A percentile compares a stretch with the other conserved stretches of the same genome.
phyloP scores from a whole-genome alignment of 2,888 invertebrate genomes.

The Nephrotoma flavescens region DNA sequence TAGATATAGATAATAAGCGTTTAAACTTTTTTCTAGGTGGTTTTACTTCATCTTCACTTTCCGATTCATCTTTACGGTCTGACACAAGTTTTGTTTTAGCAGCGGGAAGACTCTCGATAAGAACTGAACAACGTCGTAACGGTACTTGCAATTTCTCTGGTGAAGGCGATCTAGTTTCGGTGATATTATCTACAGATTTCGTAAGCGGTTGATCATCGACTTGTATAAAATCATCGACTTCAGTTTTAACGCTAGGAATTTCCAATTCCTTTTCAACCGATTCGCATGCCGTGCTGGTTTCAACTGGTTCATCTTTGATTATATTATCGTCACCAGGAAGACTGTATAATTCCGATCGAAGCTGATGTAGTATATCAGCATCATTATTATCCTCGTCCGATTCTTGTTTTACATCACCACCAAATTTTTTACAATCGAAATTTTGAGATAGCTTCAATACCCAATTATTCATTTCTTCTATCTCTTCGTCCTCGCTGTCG shows the following conservation, averaged over 20 bases:
- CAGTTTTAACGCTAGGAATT: neutral
- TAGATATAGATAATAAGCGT: neutral
- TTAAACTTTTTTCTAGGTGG: neutral
- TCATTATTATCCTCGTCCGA: neutral
- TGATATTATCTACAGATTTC: neutral
- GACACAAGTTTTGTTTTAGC: neutral
- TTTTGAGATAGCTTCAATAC: constrained; percentile 8
- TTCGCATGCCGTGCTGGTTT: neutral
- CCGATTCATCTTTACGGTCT: neutral
- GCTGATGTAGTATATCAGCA: neutral
- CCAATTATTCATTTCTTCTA: constrained; percentile 16
- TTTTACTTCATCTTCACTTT: neutral
- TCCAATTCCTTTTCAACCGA: neutral
- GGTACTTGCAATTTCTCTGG: neutral
- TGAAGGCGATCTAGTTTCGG: neutral
- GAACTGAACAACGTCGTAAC: neutral
- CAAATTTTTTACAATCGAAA: neutral
- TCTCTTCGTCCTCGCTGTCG: neutral
- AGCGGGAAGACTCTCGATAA: neutral
- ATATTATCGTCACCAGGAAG: neutral
- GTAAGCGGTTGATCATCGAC: neutral
- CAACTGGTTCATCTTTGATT: neutral
- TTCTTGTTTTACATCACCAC: neutral
- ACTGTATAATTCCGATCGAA: neutral
- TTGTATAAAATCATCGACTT: neutral